phyloP scores from a whole-genome alignment of 1,140 invertebrate genomes.

The Trachelipus rathkii region DNA sequence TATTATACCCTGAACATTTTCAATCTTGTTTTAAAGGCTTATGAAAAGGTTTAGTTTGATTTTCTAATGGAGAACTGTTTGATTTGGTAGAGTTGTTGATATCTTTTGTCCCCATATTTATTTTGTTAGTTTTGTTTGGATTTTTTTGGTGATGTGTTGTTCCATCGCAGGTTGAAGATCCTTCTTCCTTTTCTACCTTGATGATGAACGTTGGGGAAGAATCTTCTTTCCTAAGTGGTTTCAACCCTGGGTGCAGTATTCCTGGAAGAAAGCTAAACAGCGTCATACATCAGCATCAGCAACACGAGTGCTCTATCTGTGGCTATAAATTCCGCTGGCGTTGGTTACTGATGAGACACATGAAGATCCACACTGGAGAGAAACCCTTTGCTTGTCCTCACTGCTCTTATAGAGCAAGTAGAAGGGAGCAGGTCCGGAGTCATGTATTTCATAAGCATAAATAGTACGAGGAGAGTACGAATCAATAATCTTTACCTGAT shows the following conservation, averaged over 20 bases:
- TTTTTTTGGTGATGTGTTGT: conserved; percentile 2
- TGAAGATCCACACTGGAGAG: conserved; percentile 57
- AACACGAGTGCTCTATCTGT: conserved; percentile 37
- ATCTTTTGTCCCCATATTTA: no score
- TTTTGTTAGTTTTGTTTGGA: not conserved
- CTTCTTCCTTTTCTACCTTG: not conserved
- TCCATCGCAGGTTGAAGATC: not conserved
- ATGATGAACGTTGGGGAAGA: no score
- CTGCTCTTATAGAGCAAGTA: conserved; percentile 49
- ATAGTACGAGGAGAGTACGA: not conserved
- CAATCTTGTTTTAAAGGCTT: no score
- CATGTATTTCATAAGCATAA: conserved; percentile 41
- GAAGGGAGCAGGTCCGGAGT: conserved; percentile 43
- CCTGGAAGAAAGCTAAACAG: no score
- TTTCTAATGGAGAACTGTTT: no score
- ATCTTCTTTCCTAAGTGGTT: no score
- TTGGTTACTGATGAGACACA: conserved; percentile 49
- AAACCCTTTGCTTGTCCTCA: conserved; percentile 51
- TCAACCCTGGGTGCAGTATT: no score
- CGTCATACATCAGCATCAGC: not conserved
- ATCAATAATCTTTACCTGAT: no score
- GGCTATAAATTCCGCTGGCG: conserved; percentile 42
- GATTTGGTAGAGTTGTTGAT: no score
- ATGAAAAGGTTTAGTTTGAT: no score
- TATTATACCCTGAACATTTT: no score